Evolutionary conservation across 2,113 vertebrate genomes (phyloP).

Genomic region (Phainopepla nitens): DNA sequence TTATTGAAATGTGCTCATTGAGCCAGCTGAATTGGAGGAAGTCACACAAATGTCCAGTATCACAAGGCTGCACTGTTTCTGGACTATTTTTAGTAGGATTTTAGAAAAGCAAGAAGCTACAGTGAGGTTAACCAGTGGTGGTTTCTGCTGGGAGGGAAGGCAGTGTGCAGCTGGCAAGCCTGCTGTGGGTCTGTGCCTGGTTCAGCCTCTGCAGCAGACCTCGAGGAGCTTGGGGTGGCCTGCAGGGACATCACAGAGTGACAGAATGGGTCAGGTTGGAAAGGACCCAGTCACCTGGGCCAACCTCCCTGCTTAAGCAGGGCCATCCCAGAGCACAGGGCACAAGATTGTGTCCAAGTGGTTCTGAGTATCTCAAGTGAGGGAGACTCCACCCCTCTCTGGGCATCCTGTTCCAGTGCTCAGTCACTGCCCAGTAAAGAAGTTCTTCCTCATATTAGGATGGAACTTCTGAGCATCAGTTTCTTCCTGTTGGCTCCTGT

Average conservation of each 20-base stretch:
- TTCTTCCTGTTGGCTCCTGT: neutral
- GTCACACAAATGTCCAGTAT: neutral
- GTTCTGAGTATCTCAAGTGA: neutral
- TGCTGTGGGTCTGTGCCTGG: neutral
- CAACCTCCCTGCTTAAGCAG: accelerated
- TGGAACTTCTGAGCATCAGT: neutral
- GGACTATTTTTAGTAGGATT: neutral
- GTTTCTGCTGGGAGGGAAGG: neutral
- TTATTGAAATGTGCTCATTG: neutral
- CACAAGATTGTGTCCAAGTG: neutral
- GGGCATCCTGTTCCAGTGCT: neutral
- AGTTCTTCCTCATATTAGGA: neutral
- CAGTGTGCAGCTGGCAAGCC: neutral
- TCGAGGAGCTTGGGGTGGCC: neutral
- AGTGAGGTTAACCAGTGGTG: neutral
- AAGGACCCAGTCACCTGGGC: neutral
- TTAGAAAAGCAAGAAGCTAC: neutral
- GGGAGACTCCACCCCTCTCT: neutral
- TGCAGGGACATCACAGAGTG: accelerated
- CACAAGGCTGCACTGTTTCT: neutral
- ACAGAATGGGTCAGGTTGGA: neutral
- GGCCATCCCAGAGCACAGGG: neutral
- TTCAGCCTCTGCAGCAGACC: neutral
- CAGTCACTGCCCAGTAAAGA: neutral
- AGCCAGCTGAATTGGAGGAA: slow-evolving; percentile 16